Conservation (phyloP, 2,888 invertebrate species). For the Orgyia antiqua region DNA sequence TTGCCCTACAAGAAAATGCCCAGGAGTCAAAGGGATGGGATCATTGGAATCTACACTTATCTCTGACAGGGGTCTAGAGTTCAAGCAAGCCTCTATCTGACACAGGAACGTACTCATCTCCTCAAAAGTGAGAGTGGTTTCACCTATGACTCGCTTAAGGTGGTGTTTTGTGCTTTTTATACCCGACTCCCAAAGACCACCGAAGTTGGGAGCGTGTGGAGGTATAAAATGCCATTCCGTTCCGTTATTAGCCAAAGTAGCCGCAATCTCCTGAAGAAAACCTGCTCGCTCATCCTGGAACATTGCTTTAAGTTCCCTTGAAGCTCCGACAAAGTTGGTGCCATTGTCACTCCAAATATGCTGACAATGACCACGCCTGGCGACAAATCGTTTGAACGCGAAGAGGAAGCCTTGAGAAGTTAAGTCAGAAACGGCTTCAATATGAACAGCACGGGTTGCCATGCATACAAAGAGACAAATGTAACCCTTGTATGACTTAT, state of each 20-base stretch:
- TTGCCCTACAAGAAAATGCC: slow-evolving; percentile 1
- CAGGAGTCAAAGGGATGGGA: neutral
- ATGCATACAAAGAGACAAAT: slow-evolving; percentile 19
- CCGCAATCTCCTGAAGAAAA: neutral
- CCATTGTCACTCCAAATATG: slow-evolving; percentile 5
- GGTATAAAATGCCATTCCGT: slow-evolving; percentile 13
- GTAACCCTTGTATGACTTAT: slow-evolving; percentile 6
- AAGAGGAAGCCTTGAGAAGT: neutral
- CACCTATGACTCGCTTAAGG: neutral
- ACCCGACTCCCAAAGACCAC: slow-evolving; percentile 9
- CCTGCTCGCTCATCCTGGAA: neutral
- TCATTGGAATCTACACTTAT: neutral
- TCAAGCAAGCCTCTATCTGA: slow-evolving; percentile 1
- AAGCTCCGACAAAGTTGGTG: slow-evolving; percentile 2
- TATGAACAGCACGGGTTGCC: slow-evolving; percentile 9
- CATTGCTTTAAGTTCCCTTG: neutral
- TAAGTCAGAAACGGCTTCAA: slow-evolving; percentile 1
- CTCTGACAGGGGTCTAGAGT: neutral
- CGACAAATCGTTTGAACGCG: slow-evolving; percentile 8
- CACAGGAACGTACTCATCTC: neutral
- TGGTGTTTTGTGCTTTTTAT: neutral
- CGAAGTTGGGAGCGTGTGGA: slow-evolving; percentile 15
- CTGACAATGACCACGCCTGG: slow-evolving; percentile 15
- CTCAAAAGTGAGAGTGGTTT: neutral
- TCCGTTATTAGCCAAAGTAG: slow-evolving; percentile 5